Evolutionary conservation across 2,113 vertebrate species (phyloP), one percentile per base, ranked within the genome.

Genomic region (Siniperca knerii): DNA sequence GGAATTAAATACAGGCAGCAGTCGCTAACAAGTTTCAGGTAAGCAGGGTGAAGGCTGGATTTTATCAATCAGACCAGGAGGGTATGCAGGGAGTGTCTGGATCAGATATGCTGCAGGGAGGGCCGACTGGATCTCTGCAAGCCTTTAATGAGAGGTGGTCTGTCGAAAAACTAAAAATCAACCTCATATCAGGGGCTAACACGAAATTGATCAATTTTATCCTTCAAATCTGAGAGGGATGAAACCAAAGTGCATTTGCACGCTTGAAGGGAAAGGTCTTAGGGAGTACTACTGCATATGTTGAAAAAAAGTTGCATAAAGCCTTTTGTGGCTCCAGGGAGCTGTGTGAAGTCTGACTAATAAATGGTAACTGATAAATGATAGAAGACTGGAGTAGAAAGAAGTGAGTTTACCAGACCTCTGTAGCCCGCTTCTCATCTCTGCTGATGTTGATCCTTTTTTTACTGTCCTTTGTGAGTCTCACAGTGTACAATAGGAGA

Each of bases 51-150:
- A 82, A 55, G 57, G 57, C 54, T 68, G 70, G 73, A 76, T 84
- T 74, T 73, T 62, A 84, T 91, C 83, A 84, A 42, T 76, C 67
- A 69, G n/a, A 72, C 25, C 57, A 61, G 74, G 67, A 70, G 23
- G n/a, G 37, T 50, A 48, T 48, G 60, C 81, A 44, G 4, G 55
- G 48, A 18, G 76, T 75, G 91, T 95, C 92, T 93, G 84, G 75
- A 93, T 95, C 93, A 92, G 91, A 95, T 94, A 94, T 93, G 78
- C 72, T 25, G 70, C 64, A 77, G 81, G 73, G 69, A 25, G 20
- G 54, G 55, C 72, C 61, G 82, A 89, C 73, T 85, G 35, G 13
- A 89, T 90, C 86, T 86, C 54, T 72, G 67, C 2, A 54, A 88
- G 77, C 54, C 83, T 84, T 89, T 90, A 90, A 92, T 88, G 82